A percentile compares a stretch with the other conserved stretches of the same genome.
phyloP scores from a whole-genome alignment of 2,113 vertebrate genomes.

The Ctenodactylus gundi region DNA sequence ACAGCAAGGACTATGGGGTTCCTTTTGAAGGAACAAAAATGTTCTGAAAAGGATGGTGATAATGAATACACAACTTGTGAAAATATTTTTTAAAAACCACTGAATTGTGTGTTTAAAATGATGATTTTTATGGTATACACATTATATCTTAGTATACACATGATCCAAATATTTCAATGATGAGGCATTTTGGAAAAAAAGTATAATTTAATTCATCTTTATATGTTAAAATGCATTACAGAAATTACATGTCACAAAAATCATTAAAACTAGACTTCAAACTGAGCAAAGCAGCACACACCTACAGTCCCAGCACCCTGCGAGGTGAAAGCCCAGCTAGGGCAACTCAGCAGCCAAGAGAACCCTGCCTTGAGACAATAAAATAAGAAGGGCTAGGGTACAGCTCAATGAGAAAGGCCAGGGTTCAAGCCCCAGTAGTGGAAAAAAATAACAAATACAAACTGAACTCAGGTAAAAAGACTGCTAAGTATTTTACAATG shows the following conservation, averaged over 20 bases:
- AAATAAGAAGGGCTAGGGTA: no score
- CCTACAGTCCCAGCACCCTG: no score
- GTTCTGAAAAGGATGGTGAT: not conserved
- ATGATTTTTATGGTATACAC: not conserved
- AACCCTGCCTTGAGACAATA: no score
- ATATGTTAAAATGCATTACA: not conserved
- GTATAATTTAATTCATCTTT: not conserved
- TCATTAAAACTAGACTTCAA: not conserved
- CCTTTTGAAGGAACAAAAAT: not conserved
- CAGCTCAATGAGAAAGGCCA: no score
- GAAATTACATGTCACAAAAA: not conserved
- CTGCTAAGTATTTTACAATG: not conserved
- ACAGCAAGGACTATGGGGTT: accelerated
- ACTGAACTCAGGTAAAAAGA: no score
- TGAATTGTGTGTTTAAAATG: not conserved
- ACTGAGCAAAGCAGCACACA: no score
- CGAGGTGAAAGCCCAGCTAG: no score
- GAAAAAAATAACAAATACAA: no score
- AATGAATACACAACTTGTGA: not conserved
- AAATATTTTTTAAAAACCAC: not conserved
- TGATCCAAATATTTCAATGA: not conserved
- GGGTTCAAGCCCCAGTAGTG: no score
- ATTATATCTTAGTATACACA: not conserved
- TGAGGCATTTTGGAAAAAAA: not conserved
- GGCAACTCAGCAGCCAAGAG: no score